Evolutionary conservation across 1,140 invertebrate species (phyloP).

Genomic region (Euglossa dilemma): DNA sequence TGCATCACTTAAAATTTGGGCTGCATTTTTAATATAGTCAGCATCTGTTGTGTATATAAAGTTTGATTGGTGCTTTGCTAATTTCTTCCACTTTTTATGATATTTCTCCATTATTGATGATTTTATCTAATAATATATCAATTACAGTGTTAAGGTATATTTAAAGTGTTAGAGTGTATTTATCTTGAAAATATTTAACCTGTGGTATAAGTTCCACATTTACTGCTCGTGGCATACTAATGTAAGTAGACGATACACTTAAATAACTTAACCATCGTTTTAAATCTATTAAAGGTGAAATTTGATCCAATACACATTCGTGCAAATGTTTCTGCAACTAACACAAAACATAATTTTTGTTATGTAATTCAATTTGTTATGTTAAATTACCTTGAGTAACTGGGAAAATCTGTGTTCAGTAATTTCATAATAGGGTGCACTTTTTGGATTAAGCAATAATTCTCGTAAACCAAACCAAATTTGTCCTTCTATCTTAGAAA

Average conservation of each 20-base stretch:
- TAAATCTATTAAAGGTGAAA: constrained; percentile 88
- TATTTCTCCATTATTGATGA: constrained; percentile 80
- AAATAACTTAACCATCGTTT: constrained; percentile 86
- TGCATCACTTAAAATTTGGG: constrained; percentile 80
- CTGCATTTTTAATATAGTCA: constrained; percentile 81
- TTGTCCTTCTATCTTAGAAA: constrained; percentile 87
- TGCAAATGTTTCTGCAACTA: constrained; percentile 85
- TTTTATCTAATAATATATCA: constrained; percentile 78
- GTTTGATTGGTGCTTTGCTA: constrained; percentile 83
- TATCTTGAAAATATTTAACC: constrained; percentile 62
- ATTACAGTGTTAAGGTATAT: not conserved
- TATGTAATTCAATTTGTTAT: not conserved
- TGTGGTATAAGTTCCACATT: constrained; percentile 85
- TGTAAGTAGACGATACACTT: constrained; percentile 72
- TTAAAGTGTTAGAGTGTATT: not conserved
- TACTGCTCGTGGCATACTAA: constrained; percentile 73
- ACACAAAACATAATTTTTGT: not conserved
- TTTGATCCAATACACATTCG: constrained; percentile 88
- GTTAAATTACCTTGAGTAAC: constrained; percentile 83
- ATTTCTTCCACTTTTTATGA: constrained; percentile 83
- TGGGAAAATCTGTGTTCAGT: constrained; percentile 86
- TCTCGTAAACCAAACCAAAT: constrained; percentile 88
- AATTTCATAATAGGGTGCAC: constrained; percentile 86
- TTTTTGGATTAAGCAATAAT: constrained; percentile 85
- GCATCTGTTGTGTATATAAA: constrained; percentile 82